Evolutionary conservation across 2,888 invertebrate species (phyloP).

Genomic region (Clitarchus hookeri): DNA sequence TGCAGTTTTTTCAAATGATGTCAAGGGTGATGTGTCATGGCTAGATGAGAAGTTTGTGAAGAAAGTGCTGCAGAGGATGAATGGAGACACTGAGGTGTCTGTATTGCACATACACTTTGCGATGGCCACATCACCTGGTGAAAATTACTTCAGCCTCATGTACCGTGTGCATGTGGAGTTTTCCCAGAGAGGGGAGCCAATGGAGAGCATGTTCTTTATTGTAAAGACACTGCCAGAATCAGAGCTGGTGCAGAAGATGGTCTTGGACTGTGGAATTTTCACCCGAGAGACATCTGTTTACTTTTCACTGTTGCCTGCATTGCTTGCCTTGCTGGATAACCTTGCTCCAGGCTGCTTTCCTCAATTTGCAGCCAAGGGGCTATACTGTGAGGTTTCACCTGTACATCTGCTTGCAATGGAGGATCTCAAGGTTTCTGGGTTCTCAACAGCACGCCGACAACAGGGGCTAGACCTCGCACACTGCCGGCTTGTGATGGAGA

Average conservation of each 20-base stretch:
- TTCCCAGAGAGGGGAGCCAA: conserved; percentile 10
- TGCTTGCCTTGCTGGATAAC: background rate
- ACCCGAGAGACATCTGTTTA: conserved; percentile 28
- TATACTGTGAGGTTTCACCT: background rate
- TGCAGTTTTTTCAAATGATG: background rate
- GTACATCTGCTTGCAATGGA: conserved; percentile 57
- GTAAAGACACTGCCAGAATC: conserved; percentile 34
- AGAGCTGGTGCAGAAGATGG: conserved; percentile 32
- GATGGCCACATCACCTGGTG: background rate
- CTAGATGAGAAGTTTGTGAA: background rate
- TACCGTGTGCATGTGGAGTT: conserved; percentile 29
- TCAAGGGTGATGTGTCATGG: background rate
- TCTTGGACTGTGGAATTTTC: conserved; percentile 28
- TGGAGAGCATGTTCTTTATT: conserved; percentile 28
- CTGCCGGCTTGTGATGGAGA: conserved; percentile 58
- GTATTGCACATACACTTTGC: background rate
- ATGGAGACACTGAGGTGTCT: background rate
- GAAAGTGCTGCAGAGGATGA: background rate
- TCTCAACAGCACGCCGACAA: conserved; percentile 56
- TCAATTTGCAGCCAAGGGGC: background rate
- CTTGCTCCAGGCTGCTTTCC: background rate
- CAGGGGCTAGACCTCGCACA: conserved; percentile 60
- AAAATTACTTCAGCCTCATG: conserved; percentile 33
- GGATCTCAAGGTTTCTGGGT: conserved; percentile 58
- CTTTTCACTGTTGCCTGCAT: conserved; percentile 25